Evolutionary conservation across 23 tunicate species (phyloP).

Genomic region (Halocynthia aurantium): DNA sequence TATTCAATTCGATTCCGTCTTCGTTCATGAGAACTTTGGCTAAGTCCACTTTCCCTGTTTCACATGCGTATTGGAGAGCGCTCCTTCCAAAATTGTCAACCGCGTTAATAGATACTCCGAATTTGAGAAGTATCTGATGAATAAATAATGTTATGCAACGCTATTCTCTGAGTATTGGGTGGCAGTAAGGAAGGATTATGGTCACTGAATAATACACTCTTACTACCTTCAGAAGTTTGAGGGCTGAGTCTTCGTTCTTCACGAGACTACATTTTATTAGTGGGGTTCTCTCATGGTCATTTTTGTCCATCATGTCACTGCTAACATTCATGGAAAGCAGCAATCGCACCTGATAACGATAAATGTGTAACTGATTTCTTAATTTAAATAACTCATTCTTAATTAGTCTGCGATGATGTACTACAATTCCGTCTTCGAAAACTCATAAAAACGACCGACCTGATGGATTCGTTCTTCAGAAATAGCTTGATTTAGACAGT

Average conservation of each 20-base stretch:
- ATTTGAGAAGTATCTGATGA: constrained; percentile 55
- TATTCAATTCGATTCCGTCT: constrained; percentile 67
- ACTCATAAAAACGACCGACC: constrained; percentile 4
- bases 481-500: constrained; percentile 69
- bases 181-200: neutral
- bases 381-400: no score
- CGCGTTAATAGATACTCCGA: constrained; percentile 56
- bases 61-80: constrained; percentile 68
- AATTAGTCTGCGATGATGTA: no score
- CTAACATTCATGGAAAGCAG: constrained; percentile 60
- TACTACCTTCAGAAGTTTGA: constrained; percentile 49
- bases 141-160: neutral
- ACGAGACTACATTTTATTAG: constrained; percentile 53
- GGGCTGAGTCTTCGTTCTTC: constrained; percentile 51
- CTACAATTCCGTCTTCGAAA: no score
- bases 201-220: neutral
- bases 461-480: constrained; percentile 79
- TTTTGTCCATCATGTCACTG: constrained; percentile 56
- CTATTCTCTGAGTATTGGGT: neutral
- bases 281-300: constrained; percentile 68
- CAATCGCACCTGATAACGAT: constrained; percentile 50
- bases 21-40: constrained; percentile 57
- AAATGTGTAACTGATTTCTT: neutral
- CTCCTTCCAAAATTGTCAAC: constrained; percentile 39
- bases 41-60: constrained; percentile 43